These are phyloP conservation scores for Troglohyphantes excavatus DNA, from an alignment of 2,888 invertebrate genomes.

Conservation along the genomic window DNA sequence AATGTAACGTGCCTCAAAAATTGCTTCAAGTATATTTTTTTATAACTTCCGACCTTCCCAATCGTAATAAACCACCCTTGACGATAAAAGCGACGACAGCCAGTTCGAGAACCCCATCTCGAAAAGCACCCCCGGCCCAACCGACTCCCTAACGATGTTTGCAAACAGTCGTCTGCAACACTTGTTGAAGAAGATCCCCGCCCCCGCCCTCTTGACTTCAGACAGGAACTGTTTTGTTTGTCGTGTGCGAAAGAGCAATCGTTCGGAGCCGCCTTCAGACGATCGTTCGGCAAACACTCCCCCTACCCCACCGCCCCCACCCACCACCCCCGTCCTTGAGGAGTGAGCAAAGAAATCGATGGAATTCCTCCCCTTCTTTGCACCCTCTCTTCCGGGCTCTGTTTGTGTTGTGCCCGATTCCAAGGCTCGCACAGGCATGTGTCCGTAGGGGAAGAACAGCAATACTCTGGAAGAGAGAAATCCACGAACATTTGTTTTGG, in stretches of 20 bases:
- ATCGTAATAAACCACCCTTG: too few relatives aligned
- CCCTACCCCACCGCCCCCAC: not conserved
- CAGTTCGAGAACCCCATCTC: too few relatives aligned
- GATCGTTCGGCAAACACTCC: slow-evolving; percentile 6
- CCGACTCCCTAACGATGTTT: not conserved
- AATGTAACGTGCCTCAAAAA: too few relatives aligned
- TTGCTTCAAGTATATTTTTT: too few relatives aligned
- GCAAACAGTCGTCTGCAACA: not conserved
- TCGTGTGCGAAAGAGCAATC: slow-evolving; percentile 1
- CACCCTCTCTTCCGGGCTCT: not conserved
- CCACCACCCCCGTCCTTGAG: not conserved
- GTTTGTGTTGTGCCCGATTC: not conserved
- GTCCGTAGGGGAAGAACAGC: too few relatives aligned
- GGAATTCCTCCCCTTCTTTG: not conserved
- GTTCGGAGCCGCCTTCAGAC: slow-evolving; percentile 1
- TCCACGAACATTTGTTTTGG: too few relatives aligned
- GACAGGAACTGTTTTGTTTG: not conserved
- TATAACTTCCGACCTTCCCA: too few relatives aligned
- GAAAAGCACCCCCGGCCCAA: not conserved
- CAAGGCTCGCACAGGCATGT: not conserved
- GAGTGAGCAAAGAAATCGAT: not conserved
- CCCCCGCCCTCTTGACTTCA: not conserved
- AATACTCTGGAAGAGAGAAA: too few relatives aligned
- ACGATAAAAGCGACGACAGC: too few relatives aligned
- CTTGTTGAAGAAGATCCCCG: not conserved